phyloP scores from a whole-genome alignment of 2,888 invertebrate species.

The Diarsia mendica region DNA sequence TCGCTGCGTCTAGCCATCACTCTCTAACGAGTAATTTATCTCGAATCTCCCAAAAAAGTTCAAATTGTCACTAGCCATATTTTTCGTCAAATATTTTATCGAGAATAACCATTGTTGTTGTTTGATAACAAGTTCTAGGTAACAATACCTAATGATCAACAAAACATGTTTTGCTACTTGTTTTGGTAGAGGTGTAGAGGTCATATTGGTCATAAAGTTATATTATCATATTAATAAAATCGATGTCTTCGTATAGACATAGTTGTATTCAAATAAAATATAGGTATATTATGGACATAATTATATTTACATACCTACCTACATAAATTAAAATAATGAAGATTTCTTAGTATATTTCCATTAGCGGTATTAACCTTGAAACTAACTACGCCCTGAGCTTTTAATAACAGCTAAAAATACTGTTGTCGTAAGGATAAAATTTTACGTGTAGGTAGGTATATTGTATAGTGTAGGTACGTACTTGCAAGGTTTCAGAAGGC shows the following conservation, averaged over 20 bases:
- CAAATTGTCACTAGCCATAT: not conserved
- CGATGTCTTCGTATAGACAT: slow-evolving; percentile 11
- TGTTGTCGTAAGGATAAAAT: not conserved
- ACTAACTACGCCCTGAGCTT: not conserved
- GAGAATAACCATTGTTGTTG: not conserved
- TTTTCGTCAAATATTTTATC: not conserved
- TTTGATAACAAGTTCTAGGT: slow-evolving; percentile 21
- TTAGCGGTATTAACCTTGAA: not conserved
- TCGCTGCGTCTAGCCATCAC: not conserved
- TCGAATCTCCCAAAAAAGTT: not conserved
- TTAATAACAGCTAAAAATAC: slow-evolving; percentile 10
- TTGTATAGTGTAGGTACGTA: not conserved
- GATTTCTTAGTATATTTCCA: slow-evolving; percentile 1
- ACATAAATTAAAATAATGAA: slow-evolving; percentile 10
- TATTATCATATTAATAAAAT: slow-evolving; percentile 22
- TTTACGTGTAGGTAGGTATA: not conserved
- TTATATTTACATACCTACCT: too few species aligned
- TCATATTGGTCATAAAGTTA: slow-evolving; percentile 30
- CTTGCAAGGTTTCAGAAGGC: slow-evolving; percentile 28
- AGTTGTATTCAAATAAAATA: slow-evolving; percentile 22
- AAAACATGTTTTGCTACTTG: slow-evolving; percentile 39
- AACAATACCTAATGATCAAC: slow-evolving; percentile 16
- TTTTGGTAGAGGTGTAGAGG: slow-evolving; percentile 23
- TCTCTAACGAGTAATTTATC: not conserved
- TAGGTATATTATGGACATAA: not conserved